A percentile compares a stretch with the other conserved stretches of the same genome.
These are phyloP conservation scores for Drymodes brunneopygia DNA, from an alignment of 2,113 vertebrate genomes.

Conservation along the genomic window DNA sequence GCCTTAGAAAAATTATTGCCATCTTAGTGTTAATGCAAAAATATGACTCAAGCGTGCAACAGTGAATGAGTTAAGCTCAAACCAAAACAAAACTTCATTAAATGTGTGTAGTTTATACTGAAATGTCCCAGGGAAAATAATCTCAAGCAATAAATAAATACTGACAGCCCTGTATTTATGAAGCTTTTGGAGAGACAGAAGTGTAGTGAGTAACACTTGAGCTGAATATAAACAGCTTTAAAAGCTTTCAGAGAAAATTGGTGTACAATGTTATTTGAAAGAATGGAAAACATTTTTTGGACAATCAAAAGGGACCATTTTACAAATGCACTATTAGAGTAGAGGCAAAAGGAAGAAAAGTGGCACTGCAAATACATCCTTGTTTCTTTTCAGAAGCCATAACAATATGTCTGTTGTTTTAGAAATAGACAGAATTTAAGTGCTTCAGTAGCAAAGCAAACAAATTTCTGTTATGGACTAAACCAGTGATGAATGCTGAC, in stretches of 20 bases:
- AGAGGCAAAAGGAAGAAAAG: background rate
- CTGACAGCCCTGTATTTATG: background rate
- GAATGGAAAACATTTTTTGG: background rate
- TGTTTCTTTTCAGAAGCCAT: background rate
- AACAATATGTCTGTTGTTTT: background rate
- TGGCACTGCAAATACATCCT: background rate
- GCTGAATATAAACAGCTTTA: slow-evolving; percentile 15
- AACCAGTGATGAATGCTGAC: background rate
- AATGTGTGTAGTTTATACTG: background rate
- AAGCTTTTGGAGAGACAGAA: background rate
- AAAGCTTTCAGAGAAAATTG: slow-evolving; percentile 1
- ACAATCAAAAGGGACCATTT: background rate
- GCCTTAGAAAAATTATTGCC: background rate
- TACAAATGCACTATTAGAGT: background rate
- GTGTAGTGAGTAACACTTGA: background rate
- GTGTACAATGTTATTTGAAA: background rate
- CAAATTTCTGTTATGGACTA: background rate
- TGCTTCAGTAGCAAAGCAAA: background rate
- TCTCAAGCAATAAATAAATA: slow-evolving; percentile 8
- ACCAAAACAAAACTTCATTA: background rate
- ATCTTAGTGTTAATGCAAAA: background rate
- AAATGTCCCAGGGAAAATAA: background rate
- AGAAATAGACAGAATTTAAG: background rate
- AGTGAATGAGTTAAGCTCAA: background rate
- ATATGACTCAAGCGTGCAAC: background rate